A percentile compares a stretch with the other conserved stretches of the same genome.
Conservation (phyloP, 2,113 vertebrate species). For the Callionymus lyra region DNA sequence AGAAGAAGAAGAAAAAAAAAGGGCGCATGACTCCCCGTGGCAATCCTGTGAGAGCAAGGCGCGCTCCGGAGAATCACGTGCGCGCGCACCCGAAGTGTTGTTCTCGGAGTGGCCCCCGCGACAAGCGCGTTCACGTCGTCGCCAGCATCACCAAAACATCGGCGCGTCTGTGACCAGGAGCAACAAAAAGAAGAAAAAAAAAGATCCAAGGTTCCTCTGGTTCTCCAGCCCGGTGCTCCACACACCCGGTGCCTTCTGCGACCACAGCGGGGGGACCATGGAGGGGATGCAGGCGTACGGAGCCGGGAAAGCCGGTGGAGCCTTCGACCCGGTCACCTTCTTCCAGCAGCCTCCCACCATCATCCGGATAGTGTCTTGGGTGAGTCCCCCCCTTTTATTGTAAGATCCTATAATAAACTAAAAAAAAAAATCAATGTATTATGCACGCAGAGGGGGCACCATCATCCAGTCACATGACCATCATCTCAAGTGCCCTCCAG, state of each 20-base stretch:
- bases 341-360: constrained; percentile 85
- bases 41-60: constrained; percentile 12
- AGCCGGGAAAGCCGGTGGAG: constrained; percentile 88
- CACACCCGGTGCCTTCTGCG: constrained; percentile 20
- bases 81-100: constrained; percentile 3
- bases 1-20: not conserved
- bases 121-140: constrained; percentile 35
- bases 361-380: constrained; percentile 85
- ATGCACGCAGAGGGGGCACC: no score
- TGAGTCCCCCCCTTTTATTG: constrained; percentile 70
- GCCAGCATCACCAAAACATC: constrained; percentile 27
- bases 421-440: no score
- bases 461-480: no score
- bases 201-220: constrained; percentile 9
- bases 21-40: constrained; percentile 39
- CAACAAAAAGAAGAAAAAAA: no score
- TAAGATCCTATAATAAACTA: no score
- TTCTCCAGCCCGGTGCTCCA: constrained; percentile 19
- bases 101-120: constrained; percentile 16
- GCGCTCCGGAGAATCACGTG: not conserved
- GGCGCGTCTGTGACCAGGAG: not conserved
- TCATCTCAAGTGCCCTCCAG: no score
- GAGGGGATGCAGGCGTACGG: constrained; percentile 85
- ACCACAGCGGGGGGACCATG: constrained; percentile 60
- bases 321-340: constrained; percentile 87